Conservation (phyloP, 1,140 invertebrate genomes). For the Heliconius hermathena region DNA sequence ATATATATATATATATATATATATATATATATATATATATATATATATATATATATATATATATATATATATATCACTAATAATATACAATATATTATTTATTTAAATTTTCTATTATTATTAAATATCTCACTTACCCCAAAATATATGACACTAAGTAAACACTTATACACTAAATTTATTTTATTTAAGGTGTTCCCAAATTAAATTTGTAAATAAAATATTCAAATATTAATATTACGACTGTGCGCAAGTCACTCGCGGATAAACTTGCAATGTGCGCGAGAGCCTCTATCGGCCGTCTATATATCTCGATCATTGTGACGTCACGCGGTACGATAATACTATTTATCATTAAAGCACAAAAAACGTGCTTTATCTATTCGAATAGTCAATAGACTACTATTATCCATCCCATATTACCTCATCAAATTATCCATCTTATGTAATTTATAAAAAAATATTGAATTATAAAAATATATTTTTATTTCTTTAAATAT, state of each 20-base stretch:
- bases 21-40: too few relatives aligned
- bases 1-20: too few relatives aligned
- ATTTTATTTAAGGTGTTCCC: background rate
- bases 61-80: background rate
- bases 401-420: background rate
- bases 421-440: background rate
- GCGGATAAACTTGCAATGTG: slow-evolving; percentile 57
- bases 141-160: background rate
- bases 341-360: slow-evolving; percentile 26
- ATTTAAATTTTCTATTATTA: background rate
- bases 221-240: background rate
- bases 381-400: background rate
- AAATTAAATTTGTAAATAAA: background rate
- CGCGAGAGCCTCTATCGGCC: slow-evolving; percentile 57
- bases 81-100: too few relatives aligned
- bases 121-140: background rate
- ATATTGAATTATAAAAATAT: background rate
- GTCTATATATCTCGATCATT: slow-evolving; percentile 59
- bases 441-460: background rate
- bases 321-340: slow-evolving; percentile 57
- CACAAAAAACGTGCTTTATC: slow-evolving; percentile 37
- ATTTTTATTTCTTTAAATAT: too few relatives aligned
- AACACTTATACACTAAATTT: background rate
- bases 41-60: too few relatives aligned
- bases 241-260: slow-evolving; percentile 53